Evolutionary conservation across 2,113 vertebrate species (phyloP).

Genomic region (Istiophorus platypterus): DNA sequence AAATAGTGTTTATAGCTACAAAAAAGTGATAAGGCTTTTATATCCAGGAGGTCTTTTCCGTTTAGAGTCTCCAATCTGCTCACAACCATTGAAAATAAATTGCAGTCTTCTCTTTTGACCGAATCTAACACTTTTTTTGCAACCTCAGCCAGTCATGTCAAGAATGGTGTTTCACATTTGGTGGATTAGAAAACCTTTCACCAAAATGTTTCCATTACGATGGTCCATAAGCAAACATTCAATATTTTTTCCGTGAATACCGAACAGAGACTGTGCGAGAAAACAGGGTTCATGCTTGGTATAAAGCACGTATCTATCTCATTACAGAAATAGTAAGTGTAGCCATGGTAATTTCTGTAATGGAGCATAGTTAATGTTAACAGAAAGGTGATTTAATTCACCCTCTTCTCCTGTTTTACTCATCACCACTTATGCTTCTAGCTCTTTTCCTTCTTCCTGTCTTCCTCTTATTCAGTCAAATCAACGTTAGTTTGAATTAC

Average conservation of each 20-base stretch:
- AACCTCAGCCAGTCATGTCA: not conserved
- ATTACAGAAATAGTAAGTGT: not conserved
- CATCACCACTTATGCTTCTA: not conserved
- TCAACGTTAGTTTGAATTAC: constrained; percentile 18
- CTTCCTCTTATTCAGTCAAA: constrained; percentile 35
- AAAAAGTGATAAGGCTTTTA: not conserved
- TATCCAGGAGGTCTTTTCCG: not conserved
- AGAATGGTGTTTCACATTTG: constrained; percentile 9
- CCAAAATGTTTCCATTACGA: not conserved
- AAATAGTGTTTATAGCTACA: not conserved
- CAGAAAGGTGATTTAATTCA: constrained; percentile 4
- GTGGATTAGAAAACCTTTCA: constrained; percentile 12
- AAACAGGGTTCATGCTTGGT: not conserved
- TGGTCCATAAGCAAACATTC: not conserved
- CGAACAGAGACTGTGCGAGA: not conserved
- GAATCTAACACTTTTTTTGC: not conserved
- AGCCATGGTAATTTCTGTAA: constrained; percentile 5
- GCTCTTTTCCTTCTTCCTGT: constrained; percentile 8
- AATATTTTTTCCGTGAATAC: not conserved
- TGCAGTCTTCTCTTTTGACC: not conserved
- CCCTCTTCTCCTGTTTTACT: not conserved
- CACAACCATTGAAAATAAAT: not conserved
- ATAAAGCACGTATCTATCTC: not conserved
- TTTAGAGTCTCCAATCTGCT: not conserved
- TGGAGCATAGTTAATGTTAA: constrained; percentile 10